Percentiles rank a stretch among this genome's conserved stretches.
Conservation (phyloP, 2,797 vertebrate species). For the Sebastes itinus region DNA sequence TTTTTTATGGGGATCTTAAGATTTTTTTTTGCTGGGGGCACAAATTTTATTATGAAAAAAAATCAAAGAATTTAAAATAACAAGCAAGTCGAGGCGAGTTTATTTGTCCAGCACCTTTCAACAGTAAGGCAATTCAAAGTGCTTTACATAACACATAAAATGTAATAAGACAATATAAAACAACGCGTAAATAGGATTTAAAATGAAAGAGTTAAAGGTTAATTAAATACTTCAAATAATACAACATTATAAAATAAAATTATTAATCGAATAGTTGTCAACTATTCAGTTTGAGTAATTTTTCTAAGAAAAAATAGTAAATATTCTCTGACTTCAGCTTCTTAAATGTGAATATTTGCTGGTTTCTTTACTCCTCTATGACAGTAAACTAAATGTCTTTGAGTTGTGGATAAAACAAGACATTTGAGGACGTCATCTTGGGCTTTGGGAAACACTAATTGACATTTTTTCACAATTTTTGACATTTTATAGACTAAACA, state of each 20-base stretch:
- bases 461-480: too few species aligned
- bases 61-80: background rate
- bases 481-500: too few species aligned
- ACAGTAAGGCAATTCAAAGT: background rate
- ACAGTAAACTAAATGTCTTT: too few species aligned
- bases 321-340: too few species aligned
- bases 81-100: background rate
- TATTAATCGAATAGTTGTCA: too few species aligned
- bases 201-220: background rate
- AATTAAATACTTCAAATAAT: background rate
- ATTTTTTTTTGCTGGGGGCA: background rate
- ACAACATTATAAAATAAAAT: background rate
- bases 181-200: background rate
- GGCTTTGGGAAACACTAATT: too few species aligned
- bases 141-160: background rate
- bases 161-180: background rate
- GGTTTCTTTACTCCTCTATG: too few species aligned
- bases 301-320: too few species aligned
- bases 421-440: too few species aligned
- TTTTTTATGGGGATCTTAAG: background rate
- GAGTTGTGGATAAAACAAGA: too few species aligned
- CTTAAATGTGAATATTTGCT: too few species aligned
- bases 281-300: too few species aligned
- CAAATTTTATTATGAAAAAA: background rate
- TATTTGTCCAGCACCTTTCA: background rate